Evolutionary conservation across 2,888 invertebrate genomes (phyloP).

Genomic region (Drosophila dives): DNA sequence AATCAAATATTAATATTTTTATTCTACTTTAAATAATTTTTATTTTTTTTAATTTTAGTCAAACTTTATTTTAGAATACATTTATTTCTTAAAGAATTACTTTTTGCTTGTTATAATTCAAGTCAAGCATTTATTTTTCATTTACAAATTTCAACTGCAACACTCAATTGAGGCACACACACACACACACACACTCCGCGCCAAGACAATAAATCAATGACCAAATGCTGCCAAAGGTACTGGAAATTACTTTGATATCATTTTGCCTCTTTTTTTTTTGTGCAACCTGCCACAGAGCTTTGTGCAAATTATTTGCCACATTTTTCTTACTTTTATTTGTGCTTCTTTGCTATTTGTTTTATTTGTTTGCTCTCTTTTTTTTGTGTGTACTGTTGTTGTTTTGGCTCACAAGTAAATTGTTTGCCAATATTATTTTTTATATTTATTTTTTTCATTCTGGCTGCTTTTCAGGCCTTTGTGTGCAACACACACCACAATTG

Average conservation of each 20-base stretch:
- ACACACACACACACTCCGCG: not conserved
- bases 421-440: conserved; percentile 75
- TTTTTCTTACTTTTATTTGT: conserved; percentile 41
- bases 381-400: conserved; percentile 32
- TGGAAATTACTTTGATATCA: conserved; percentile 74
- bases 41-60: not conserved
- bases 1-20: not conserved
- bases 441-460: conserved; percentile 24
- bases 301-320: conserved; percentile 82
- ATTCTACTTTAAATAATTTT: no score
- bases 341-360: not conserved
- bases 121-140: not conserved
- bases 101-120: not conserved
- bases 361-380: not conserved
- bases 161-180: not conserved
- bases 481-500: conserved; percentile 49
- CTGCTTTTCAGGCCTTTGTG: conserved; percentile 38
- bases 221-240: conserved; percentile 20
- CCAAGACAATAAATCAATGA: conserved; percentile 80
- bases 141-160: not conserved
- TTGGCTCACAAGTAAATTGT: conserved; percentile 78
- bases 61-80: not conserved
- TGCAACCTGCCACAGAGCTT: conserved; percentile 76
- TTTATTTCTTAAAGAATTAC: not conserved
- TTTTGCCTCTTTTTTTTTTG: not conserved